Base-by-base conservation (phyloP, 2,888 invertebrate genomes). In the Coecobrya sp. region DNA sequence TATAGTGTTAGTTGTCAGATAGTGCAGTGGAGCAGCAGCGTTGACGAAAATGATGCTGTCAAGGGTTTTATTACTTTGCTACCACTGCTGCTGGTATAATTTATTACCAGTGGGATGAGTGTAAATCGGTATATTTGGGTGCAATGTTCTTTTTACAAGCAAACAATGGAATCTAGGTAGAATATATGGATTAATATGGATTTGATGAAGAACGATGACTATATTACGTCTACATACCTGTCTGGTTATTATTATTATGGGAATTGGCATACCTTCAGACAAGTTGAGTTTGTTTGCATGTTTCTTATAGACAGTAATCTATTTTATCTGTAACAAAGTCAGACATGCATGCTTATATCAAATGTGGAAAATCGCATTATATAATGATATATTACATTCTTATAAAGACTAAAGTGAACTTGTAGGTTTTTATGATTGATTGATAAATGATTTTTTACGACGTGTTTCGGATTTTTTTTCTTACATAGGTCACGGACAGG, bases 401-500 rank as follows among this genome's bases (percentile, higher is more conserved):
- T 36, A 76, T 13, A 73, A 10, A 68, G 68, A 30, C 11, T 13
- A 65, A 30, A 73, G 10, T 89, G n/a, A 22, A 81, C 25, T 84
- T 59, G 89, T 89, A 82, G 84, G 27, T 76, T 90, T 90, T 86
- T 62, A 86, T 91, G 91, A 91, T 91, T 91, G 91, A 91, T 91
- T 79, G 85, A 81, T 79, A 59, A 52, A 73, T 70, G 55, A 76
- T 84, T 84, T 62, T 84, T 62, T 84, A 59, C 65, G 11, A 45
- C 62, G 25, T 86, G 52, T 30, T 59, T 79, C 19, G 55, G n/a
- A 11, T 91, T 91, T 81, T 79, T n/a, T 68, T 81, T 22, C 82
- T 70, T 85, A 30, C 86, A 89, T 89, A 98, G 98, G 98, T 97
- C 84, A 97, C 98, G 82, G 98, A 98, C 95, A 97, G 98, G 91